A percentile compares a stretch with the other conserved stretches of the same genome.
Conservation (phyloP, 2,113 vertebrate genomes). For the Dromaius novaehollandiae region DNA sequence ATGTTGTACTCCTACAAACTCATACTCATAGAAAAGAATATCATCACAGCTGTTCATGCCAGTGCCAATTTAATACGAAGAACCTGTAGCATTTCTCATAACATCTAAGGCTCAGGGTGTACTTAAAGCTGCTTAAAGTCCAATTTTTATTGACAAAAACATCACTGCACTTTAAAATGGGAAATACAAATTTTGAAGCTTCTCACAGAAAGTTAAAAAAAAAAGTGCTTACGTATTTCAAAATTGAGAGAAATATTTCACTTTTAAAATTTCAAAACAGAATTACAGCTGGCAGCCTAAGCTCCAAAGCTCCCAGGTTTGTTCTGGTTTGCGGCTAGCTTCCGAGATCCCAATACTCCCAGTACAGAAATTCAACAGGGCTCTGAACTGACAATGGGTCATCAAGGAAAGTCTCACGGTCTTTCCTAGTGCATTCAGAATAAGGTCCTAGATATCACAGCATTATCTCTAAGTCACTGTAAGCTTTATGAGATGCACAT, state of each 20-base stretch:
- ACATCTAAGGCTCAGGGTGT: background rate
- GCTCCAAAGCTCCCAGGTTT: background rate
- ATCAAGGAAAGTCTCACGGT: background rate
- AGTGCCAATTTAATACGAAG: background rate
- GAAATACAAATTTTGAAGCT: background rate
- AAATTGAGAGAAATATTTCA: background rate
- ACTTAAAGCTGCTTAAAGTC: background rate
- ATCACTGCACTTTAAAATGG: background rate
- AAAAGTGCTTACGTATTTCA: background rate
- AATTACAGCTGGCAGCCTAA: background rate
- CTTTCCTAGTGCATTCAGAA: background rate
- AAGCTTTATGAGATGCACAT: background rate
- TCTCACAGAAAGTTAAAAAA: background rate
- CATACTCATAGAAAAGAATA: background rate
- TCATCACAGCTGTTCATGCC: background rate
- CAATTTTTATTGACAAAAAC: background rate
- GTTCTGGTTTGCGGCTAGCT: background rate
- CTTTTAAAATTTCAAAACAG: background rate
- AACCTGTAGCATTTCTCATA: background rate
- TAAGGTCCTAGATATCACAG: background rate
- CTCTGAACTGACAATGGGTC: background rate
- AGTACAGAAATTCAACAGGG: background rate
- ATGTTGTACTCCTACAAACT: background rate
- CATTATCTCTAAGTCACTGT: background rate
- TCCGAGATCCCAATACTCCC: background rate